Evolutionary conservation across 2,888 invertebrate genomes (phyloP).

Genomic region (Drosophila quinaria): DNA sequence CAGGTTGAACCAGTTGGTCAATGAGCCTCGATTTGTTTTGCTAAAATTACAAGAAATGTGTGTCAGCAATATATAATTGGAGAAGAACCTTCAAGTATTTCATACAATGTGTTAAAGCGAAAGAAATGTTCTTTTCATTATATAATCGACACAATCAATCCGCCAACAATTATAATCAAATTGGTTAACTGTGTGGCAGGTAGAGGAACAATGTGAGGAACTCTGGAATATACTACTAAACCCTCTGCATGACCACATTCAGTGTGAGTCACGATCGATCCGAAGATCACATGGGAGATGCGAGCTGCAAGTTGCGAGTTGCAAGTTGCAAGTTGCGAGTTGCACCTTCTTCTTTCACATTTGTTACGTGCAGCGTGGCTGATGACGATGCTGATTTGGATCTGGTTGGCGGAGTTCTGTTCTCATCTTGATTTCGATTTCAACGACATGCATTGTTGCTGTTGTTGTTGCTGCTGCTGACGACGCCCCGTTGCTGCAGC

Average conservation of each 20-base stretch:
- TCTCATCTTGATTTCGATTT: slow-evolving; percentile 80
- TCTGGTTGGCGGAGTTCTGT: slow-evolving; percentile 52
- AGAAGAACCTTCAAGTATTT: not conserved
- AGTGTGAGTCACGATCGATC: slow-evolving; percentile 69
- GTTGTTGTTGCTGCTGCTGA: slow-evolving; percentile 49
- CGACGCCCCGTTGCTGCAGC: slow-evolving; percentile 67
- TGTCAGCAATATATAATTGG: slow-evolving; percentile 52
- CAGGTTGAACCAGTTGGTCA: slow-evolving; percentile 25
- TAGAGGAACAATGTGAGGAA: slow-evolving; percentile 3
- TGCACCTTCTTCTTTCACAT: slow-evolving; percentile 56
- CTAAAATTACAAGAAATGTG: slow-evolving; percentile 58
- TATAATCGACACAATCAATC: not conserved
- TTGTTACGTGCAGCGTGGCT: slow-evolving; percentile 74
- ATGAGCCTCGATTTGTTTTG: slow-evolving; percentile 49
- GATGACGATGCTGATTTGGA: slow-evolving; percentile 73
- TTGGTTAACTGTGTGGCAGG: slow-evolving; percentile 52
- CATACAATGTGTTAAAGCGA: not conserved
- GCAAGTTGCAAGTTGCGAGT: slow-evolving; percentile 41
- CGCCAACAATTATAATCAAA: slow-evolving; percentile 70
- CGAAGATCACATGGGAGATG: slow-evolving; percentile 37
- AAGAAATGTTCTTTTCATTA: not conserved
- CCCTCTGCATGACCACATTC: slow-evolving; percentile 56
- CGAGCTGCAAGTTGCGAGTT: slow-evolving; percentile 25
- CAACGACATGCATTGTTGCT: slow-evolving; percentile 70
- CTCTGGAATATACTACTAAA: not conserved